Conservation (phyloP, 2,797 vertebrate genomes). For the Gorsachius magnificus region DNA sequence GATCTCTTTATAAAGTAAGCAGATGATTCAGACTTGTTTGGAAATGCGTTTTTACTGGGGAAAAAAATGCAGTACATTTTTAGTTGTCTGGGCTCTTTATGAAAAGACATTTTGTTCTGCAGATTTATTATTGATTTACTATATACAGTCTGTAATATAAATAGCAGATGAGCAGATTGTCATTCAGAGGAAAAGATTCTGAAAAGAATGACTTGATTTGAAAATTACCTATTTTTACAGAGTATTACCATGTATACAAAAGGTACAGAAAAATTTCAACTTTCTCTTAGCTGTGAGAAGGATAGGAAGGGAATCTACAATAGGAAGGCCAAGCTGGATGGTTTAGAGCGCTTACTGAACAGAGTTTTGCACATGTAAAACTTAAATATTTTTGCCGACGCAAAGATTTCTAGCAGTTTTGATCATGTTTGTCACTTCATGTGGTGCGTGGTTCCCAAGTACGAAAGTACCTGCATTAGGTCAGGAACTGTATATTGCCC, state of each 20-base stretch:
- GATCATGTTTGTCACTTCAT: fast-evolving
- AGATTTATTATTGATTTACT: background rate
- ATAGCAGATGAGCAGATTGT: background rate
- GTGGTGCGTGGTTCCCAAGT: background rate
- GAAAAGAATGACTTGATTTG: background rate
- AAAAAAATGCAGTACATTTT: slow-evolving; percentile 11
- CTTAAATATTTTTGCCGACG: background rate
- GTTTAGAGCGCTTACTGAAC: fast-evolving
- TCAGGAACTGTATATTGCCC: fast-evolving
- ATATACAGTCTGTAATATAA: background rate
- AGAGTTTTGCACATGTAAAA: background rate
- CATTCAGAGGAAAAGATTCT: background rate
- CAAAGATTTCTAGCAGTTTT: background rate
- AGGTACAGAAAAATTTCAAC: background rate
- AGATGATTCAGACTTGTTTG: slow-evolving; percentile 52
- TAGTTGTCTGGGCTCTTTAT: slow-evolving; percentile 32
- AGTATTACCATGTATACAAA: background rate
- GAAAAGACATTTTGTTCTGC: slow-evolving; percentile 48
- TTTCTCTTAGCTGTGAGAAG: background rate
- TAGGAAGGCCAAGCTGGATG: background rate
- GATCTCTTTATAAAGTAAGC: slow-evolving; percentile 1
- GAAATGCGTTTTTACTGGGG: background rate
- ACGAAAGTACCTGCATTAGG: background rate
- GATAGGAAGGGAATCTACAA: background rate
- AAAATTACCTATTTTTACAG: background rate